Percentiles rank a stretch among this genome's conserved stretches.
Evolutionary conservation across 2,888 invertebrate species (phyloP).

Genomic region (Frankliniella fusca): DNA sequence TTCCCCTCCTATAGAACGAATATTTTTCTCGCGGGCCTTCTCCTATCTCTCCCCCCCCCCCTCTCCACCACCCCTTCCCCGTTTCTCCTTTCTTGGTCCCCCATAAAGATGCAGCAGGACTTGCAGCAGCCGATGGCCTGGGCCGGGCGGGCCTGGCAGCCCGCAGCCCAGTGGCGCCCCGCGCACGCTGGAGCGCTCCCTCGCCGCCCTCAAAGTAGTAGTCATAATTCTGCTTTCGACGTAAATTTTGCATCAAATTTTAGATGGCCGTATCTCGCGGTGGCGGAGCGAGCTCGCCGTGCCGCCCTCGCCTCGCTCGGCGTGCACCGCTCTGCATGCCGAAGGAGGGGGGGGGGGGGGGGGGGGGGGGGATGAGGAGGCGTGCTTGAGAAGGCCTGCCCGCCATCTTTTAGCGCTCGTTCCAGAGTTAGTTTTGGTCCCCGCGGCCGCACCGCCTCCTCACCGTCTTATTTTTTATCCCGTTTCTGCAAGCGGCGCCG

Average conservation of each 20-base stretch:
- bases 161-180: background rate
- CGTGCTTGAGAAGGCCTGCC: background rate
- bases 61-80: background rate
- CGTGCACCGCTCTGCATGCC: background rate
- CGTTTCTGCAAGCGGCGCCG: too few relatives aligned
- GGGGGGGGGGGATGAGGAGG: background rate
- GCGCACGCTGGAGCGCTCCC: background rate
- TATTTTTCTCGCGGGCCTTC: too few relatives aligned
- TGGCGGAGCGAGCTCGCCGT: background rate
- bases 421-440: too few relatives aligned
- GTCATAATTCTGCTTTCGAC: background rate
- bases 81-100: background rate
- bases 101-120: background rate
- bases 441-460: too few relatives aligned
- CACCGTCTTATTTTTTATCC: too few relatives aligned
- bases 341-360: background rate
- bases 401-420: too few relatives aligned
- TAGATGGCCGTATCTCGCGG: conserved; percentile 6
- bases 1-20: too few relatives aligned
- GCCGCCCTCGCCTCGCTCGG: background rate
- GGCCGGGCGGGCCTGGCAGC: background rate
- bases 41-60: background rate
- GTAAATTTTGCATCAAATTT: conserved; percentile 25
- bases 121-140: background rate
- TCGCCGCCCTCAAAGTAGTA: background rate